Evolutionary conservation across 2,113 vertebrate species (phyloP).

Genomic region (Pterocles gutturalis): DNA sequence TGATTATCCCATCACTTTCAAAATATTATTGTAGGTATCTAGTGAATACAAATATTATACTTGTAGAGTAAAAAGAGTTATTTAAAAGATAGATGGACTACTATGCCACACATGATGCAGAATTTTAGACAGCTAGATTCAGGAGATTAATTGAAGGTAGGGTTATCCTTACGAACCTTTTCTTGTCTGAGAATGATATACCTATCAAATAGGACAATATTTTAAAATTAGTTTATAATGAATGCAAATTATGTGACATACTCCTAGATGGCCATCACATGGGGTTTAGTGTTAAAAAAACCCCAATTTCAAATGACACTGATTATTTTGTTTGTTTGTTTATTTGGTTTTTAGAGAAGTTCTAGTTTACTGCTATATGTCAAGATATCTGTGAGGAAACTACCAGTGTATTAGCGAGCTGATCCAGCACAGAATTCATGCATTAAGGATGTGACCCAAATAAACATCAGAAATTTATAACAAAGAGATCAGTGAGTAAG

Average conservation of each 20-base stretch:
- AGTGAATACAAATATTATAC: not conserved
- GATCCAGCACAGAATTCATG: not conserved
- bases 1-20: not conserved
- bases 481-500: not conserved
- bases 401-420: not conserved
- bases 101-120: not conserved
- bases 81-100: not conserved
- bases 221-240: not conserved
- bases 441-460: not conserved
- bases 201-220: not conserved
- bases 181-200: not conserved
- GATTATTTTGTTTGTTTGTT: rapidly evolving
- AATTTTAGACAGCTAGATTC: not conserved
- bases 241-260: not conserved
- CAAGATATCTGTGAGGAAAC: not conserved
- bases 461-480: not conserved
- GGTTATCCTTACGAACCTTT: not conserved
- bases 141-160: not conserved
- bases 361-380: not conserved
- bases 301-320: rapidly evolving
- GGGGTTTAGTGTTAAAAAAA: not conserved
- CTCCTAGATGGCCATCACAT: not conserved
- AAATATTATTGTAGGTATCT: not conserved
- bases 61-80: not conserved
- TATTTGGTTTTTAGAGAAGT: not conserved